A percentile compares a stretch with the other conserved stretches of the same genome.
phyloP scores from a whole-genome alignment of 2,888 invertebrate species.

The Hedya salicella region DNA sequence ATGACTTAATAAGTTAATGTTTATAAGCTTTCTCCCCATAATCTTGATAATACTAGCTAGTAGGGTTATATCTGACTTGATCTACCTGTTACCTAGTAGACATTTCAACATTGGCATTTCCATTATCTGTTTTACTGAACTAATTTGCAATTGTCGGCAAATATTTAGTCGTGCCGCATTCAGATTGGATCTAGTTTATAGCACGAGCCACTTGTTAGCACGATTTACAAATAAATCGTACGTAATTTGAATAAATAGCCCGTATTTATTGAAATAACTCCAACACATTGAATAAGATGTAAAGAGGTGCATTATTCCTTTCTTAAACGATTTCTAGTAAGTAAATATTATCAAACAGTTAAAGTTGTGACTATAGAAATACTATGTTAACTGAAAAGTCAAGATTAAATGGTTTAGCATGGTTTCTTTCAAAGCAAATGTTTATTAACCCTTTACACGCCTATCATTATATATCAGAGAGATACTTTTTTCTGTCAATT shows the following conservation, averaged over 20 bases:
- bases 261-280: slow-evolving; percentile 15
- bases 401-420: no score
- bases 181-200: slow-evolving; percentile 39
- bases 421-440: no score
- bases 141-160: slow-evolving; percentile 39
- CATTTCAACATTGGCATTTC: slow-evolving; percentile 35
- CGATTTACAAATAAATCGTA: slow-evolving; percentile 21
- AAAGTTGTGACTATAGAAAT: no score
- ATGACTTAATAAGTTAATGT: no score
- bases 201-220: slow-evolving; percentile 29
- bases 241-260: slow-evolving; percentile 23
- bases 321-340: background rate
- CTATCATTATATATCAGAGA: no score
- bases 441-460: no score
- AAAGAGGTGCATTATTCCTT: background rate
- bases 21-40: no score
- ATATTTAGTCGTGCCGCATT: slow-evolving; percentile 32
- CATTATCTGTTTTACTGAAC: slow-evolving; percentile 35
- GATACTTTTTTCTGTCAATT: no score
- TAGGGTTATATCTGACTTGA: background rate
- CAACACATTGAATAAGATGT: slow-evolving; percentile 8
- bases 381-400: no score
- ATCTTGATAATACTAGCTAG: background rate
- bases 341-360: no score
- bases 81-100: slow-evolving; percentile 15